A percentile compares a stretch with the other conserved stretches of the same genome.
These are phyloP conservation scores for Bombus sylvicola DNA, from an alignment of 1,140 invertebrate genomes.

Conservation along the genomic window DNA sequence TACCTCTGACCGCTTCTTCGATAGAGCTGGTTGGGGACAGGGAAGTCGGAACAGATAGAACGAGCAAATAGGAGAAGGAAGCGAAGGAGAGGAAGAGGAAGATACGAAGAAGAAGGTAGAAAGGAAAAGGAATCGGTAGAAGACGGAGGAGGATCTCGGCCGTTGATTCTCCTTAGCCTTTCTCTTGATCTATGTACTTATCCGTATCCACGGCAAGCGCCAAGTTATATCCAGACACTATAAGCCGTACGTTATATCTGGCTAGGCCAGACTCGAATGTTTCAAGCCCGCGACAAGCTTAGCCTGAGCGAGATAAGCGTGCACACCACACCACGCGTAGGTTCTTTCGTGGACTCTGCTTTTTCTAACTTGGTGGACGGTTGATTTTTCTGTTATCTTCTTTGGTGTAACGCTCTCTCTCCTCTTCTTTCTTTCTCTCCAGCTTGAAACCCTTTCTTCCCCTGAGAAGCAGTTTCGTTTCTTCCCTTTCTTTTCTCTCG, in stretches of 20 bases:
- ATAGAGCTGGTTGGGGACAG: conserved; percentile 24
- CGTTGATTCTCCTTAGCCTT: conserved; percentile 50
- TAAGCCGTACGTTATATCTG: conserved; percentile 59
- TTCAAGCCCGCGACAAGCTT: conserved; percentile 43
- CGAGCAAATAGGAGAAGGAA: background rate
- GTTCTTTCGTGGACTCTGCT: conserved; percentile 2
- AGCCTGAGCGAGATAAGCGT: conserved; percentile 51
- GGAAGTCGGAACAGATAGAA: background rate
- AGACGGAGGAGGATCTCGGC: conserved; percentile 16
- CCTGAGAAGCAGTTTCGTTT: background rate
- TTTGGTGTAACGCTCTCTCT: no score
- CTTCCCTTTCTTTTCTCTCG: background rate
- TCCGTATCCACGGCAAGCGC: conserved; percentile 62
- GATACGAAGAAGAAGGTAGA: background rate
- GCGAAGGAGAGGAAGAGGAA: background rate
- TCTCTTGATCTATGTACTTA: conserved; percentile 68
- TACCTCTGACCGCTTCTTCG: conserved; percentile 38
- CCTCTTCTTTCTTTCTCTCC: background rate
- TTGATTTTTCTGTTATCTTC: conserved; percentile 28
- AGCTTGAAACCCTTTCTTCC: background rate
- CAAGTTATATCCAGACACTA: conserved; percentile 58
- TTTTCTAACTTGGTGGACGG: conserved; percentile 1
- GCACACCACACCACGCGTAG: conserved; percentile 4
- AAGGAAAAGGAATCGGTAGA: background rate
- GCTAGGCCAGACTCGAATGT: conserved; percentile 45